These are phyloP conservation scores for Archocentrus centrarchus DNA, from an alignment of 2,113 vertebrate genomes.

Conservation along the genomic window DNA sequence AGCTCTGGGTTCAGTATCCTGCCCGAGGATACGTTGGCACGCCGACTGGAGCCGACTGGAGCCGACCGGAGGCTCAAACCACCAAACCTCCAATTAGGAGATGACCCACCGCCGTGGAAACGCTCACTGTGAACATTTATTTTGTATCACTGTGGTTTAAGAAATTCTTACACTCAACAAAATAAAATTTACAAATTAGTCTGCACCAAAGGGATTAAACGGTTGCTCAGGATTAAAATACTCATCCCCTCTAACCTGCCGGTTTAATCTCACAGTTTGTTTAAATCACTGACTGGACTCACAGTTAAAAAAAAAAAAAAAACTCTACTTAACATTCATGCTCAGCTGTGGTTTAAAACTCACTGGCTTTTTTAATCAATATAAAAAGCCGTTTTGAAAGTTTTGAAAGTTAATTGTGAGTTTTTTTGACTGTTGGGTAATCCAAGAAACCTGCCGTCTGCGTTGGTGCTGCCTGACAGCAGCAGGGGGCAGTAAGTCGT, in stretches of 20 bases:
- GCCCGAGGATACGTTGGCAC: too few relatives aligned
- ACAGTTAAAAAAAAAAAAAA: background rate
- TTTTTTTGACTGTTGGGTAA: background rate
- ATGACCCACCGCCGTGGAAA: too few relatives aligned
- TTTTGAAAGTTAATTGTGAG: background rate
- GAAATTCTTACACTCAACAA: background rate
- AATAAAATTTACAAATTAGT: background rate
- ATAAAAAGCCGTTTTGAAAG: background rate
- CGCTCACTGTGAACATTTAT: background rate
- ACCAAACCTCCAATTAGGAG: too few relatives aligned
- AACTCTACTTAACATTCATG: too few relatives aligned
- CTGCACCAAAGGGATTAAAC: too few relatives aligned
- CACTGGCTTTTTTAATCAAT: background rate
- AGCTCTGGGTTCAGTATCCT: too few relatives aligned
- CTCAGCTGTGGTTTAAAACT: background rate
- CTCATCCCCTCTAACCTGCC: too few relatives aligned
- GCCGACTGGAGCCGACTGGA: too few relatives aligned
- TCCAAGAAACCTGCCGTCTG: background rate
- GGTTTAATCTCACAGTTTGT: too few relatives aligned
- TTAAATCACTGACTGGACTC: background rate
- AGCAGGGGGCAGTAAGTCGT: conserved; percentile 47
- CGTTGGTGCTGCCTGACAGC: background rate
- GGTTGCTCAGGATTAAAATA: too few relatives aligned
- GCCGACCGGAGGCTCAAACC: too few relatives aligned
- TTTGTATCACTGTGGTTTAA: background rate